These are phyloP conservation scores for Heteromurus nitidus DNA, from an alignment of 2,888 invertebrate genomes.

Conservation along the genomic window DNA sequence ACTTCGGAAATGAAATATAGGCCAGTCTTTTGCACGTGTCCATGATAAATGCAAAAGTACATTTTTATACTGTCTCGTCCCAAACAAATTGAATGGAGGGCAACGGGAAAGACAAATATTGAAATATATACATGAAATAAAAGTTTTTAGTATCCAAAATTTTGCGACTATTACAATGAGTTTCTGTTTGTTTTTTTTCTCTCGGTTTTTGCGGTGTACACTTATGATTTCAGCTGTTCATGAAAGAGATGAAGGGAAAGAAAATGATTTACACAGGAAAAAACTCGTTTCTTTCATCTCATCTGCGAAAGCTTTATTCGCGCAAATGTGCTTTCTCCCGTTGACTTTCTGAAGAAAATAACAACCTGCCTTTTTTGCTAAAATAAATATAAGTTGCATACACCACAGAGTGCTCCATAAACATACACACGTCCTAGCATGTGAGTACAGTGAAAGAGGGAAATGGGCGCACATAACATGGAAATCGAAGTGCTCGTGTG, in stretches of 20 bases:
- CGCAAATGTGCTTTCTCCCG: too few species aligned
- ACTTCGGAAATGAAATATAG: too few species aligned
- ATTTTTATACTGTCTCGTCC: not conserved
- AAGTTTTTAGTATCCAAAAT: not conserved
- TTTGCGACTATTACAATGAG: not conserved
- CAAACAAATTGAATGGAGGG: not conserved
- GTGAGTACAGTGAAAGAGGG: not conserved
- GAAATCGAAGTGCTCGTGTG: slow-evolving; percentile 23
- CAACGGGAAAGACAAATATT: not conserved
- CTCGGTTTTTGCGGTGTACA: not conserved
- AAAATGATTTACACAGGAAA: slow-evolving; percentile 47
- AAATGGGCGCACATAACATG: not conserved
- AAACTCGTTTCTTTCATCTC: slow-evolving; percentile 14
- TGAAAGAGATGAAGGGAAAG: slow-evolving; percentile 21
- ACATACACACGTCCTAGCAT: not conserved
- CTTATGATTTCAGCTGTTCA: too few species aligned
- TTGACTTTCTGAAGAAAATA: too few species aligned
- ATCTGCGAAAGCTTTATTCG: too few species aligned
- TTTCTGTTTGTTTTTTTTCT: not conserved
- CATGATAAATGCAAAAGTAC: not conserved
- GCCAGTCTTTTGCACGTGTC: too few species aligned
- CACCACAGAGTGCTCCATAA: not conserved
- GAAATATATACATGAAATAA: not conserved
- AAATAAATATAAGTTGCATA: too few species aligned
- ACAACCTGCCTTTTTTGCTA: too few species aligned